phyloP scores from a whole-genome alignment of 37 sponge, comb jelly and placozoan genomes.

The Cladorhizidae sp. region DNA sequence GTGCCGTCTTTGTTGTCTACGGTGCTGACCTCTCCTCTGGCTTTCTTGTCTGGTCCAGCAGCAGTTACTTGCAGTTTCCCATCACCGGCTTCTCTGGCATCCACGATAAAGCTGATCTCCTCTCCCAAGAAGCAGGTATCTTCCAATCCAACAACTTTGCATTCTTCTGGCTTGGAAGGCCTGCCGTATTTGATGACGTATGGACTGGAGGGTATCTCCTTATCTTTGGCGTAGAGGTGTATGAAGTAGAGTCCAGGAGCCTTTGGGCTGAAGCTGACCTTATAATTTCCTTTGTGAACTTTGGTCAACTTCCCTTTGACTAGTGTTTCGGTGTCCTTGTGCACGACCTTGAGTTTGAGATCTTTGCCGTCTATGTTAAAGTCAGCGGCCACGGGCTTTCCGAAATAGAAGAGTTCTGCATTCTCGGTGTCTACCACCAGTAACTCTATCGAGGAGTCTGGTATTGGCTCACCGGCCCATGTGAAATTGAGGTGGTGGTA shows the following conservation, averaged over 20 bases:
- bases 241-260: conserved; percentile 52
- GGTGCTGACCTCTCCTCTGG: background rate
- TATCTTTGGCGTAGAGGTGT: conserved; percentile 38
- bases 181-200: conserved; percentile 49
- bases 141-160: conserved; percentile 7
- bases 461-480: conserved; percentile 49
- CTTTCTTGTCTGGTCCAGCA: background rate
- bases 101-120: conserved; percentile 38
- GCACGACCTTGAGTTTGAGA: conserved; percentile 39
- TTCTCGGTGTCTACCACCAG: background rate
- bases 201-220: conserved; percentile 68
- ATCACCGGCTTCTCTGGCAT: conserved; percentile 53
- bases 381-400: conserved; percentile 48
- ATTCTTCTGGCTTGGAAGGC: conserved; percentile 57
- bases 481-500: conserved; percentile 43
- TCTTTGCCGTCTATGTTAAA: conserved; percentile 34
- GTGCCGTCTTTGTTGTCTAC: conserved; percentile 47
- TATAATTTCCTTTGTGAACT: conserved; percentile 38
- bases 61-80: conserved; percentile 32
- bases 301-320: conserved; percentile 65
- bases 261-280: conserved; percentile 50
- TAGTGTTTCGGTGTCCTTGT: conserved; percentile 20
- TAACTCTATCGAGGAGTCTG: conserved; percentile 49
- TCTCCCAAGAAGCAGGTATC: conserved; percentile 29
- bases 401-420: conserved; percentile 19